These are phyloP conservation scores for Brevimyrus niger DNA, from an alignment of 2,113 vertebrate genomes.

Conservation along the genomic window DNA sequence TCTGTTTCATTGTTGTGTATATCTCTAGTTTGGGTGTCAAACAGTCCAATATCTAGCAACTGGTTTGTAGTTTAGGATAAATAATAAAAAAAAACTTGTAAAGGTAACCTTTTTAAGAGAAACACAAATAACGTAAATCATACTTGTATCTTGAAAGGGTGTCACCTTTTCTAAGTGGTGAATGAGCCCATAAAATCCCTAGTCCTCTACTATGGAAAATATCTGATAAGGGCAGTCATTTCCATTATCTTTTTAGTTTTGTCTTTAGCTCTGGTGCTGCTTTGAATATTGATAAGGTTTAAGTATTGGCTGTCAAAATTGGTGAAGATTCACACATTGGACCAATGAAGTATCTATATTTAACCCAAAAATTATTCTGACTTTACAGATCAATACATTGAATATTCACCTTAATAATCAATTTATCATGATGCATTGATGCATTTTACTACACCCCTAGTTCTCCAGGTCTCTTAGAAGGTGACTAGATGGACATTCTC, in stretches of 20 bases:
- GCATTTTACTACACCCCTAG: neutral
- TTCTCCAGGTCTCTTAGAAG: neutral
- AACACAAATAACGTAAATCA: neutral
- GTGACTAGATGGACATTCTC: neutral
- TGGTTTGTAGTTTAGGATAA: neutral
- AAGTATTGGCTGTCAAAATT: neutral
- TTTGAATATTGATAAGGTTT: neutral
- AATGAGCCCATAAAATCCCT: neutral
- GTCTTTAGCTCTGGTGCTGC: neutral
- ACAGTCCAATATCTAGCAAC: neutral
- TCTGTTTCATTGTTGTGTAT: neutral
- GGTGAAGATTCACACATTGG: neutral
- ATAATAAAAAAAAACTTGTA: neutral
- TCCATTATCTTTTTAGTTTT: neutral
- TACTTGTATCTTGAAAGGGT: neutral
- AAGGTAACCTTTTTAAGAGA: neutral
- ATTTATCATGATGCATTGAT: neutral
- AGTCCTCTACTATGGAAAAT: neutral
- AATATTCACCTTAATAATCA: neutral
- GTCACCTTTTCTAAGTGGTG: neutral
- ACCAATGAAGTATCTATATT: neutral
- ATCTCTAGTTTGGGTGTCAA: neutral
- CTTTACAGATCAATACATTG: neutral
- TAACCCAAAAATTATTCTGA: neutral
- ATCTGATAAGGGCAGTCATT: neutral